A percentile compares a stretch with the other conserved stretches of the same genome.
Conservation (phyloP, 2,113 vertebrate genomes). For the Entomyzon cyanotis region DNA sequence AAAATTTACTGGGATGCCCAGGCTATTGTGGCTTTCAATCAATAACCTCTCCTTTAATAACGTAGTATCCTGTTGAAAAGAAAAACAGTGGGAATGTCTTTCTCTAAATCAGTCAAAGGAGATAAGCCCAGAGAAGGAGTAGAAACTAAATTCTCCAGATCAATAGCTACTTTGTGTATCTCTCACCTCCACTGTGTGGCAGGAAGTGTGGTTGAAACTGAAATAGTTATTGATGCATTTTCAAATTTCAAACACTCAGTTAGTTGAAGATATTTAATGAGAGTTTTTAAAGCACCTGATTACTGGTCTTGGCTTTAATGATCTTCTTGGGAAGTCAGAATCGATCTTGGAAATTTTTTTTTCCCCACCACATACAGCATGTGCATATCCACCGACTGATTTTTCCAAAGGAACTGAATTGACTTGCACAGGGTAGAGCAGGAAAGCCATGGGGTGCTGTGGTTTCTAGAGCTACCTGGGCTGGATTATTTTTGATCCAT, state of each 20-base stretch:
- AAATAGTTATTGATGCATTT: background rate
- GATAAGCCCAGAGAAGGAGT: background rate
- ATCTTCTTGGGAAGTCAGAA: background rate
- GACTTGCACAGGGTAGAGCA: background rate
- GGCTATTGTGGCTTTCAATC: background rate
- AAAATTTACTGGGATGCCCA: background rate
- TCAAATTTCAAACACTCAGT: background rate
- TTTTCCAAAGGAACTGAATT: background rate
- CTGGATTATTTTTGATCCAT: background rate
- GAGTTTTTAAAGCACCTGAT: background rate
- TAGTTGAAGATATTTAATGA: background rate
- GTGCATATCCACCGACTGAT: background rate
- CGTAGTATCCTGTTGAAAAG: background rate
- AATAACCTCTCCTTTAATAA: slow-evolving; percentile 11
- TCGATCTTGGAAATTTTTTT: background rate
- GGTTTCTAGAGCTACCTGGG: background rate
- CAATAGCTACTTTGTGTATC: background rate
- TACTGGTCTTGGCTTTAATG: background rate
- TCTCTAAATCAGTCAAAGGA: background rate
- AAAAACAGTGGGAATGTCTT: background rate
- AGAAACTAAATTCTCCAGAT: background rate
- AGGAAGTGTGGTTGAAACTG: background rate
- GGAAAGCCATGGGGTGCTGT: accelerated
- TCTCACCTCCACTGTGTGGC: background rate
- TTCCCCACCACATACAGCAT: accelerated